phyloP scores from a whole-genome alignment of 1,140 invertebrate genomes.

The Planococcus citri region DNA sequence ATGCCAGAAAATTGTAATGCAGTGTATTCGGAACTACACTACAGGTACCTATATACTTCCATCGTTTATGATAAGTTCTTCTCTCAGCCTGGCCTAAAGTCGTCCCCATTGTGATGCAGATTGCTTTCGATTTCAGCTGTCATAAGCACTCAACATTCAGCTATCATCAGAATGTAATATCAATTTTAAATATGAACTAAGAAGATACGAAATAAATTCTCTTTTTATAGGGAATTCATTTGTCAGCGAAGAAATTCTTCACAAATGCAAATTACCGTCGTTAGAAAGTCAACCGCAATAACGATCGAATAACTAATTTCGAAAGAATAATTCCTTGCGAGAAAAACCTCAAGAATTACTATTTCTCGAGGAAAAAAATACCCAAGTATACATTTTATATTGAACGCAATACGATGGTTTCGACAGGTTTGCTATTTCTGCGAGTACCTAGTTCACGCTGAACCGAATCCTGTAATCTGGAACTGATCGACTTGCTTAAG shows the following conservation, averaged over 20 bases:
- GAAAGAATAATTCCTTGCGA: neutral
- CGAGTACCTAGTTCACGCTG: too few relatives aligned
- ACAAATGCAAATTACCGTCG: conserved; percentile 8
- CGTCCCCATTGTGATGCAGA: conserved; percentile 11
- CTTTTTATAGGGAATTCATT: neutral
- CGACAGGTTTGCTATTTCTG: too few relatives aligned
- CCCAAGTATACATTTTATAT: too few relatives aligned
- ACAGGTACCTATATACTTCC: neutral
- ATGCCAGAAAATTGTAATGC: neutral
- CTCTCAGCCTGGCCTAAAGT: neutral
- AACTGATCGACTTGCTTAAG: too few relatives aligned
- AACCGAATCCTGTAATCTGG: too few relatives aligned
- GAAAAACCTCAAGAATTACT: too few relatives aligned
- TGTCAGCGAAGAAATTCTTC: conserved; percentile 5
- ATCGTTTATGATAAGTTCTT: neutral
- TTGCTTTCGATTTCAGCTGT: conserved; percentile 18
- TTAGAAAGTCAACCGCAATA: conserved; percentile 11
- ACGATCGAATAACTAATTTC: neutral
- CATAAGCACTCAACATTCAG: conserved; percentile 4
- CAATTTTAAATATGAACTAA: conserved; percentile 14
- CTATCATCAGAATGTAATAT: conserved; percentile 9
- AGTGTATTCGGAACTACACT: too few relatives aligned
- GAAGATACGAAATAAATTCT: conserved; percentile 12
- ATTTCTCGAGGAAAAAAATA: too few relatives aligned
- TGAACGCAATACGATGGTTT: too few relatives aligned